Evolutionary conservation across 2,113 vertebrate species (phyloP).

Genomic region (Neodontobutis hainanensis): DNA sequence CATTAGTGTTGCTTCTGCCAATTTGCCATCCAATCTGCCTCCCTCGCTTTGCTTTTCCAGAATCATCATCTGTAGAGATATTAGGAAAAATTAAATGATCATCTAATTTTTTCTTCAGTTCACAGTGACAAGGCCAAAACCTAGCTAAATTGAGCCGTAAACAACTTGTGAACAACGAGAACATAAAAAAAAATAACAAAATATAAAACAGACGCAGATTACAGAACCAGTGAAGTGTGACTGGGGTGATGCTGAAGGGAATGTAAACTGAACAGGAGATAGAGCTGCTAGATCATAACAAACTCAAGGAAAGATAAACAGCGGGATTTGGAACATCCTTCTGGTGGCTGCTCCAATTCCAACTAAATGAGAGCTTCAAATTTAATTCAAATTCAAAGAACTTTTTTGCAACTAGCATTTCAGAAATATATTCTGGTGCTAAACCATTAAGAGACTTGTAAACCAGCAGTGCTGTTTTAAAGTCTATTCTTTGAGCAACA

Average conservation of each 20-base stretch:
- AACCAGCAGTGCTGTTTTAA: too few relatives aligned
- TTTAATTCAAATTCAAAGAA: not conserved
- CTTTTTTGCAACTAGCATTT: too few relatives aligned
- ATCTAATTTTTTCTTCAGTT: too few relatives aligned
- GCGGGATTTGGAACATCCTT: slow-evolving; percentile 53
- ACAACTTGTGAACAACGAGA: slow-evolving; percentile 2
- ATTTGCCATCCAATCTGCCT: slow-evolving; percentile 10
- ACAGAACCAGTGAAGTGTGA: slow-evolving; percentile 35
- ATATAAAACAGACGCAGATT: slow-evolving; percentile 53
- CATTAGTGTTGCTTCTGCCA: slow-evolving; percentile 30
- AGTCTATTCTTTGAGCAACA: too few relatives aligned
- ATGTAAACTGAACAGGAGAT: slow-evolving; percentile 67
- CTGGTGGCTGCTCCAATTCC: slow-evolving; percentile 39
- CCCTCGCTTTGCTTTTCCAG: slow-evolving; percentile 50
- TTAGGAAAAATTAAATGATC: slow-evolving; percentile 5
- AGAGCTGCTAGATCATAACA: slow-evolving; percentile 64
- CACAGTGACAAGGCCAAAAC: too few relatives aligned
- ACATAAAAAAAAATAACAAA: slow-evolving; percentile 35
- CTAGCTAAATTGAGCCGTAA: not conserved
- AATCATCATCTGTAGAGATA: slow-evolving; percentile 73
- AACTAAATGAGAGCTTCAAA: slow-evolving; percentile 19
- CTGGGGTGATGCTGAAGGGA: slow-evolving; percentile 51
- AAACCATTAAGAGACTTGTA: too few relatives aligned
- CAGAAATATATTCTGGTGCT: too few relatives aligned
- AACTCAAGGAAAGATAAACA: slow-evolving; percentile 66